phyloP scores from a whole-genome alignment of 2,113 vertebrate genomes.

The Guaruba guarouba region DNA sequence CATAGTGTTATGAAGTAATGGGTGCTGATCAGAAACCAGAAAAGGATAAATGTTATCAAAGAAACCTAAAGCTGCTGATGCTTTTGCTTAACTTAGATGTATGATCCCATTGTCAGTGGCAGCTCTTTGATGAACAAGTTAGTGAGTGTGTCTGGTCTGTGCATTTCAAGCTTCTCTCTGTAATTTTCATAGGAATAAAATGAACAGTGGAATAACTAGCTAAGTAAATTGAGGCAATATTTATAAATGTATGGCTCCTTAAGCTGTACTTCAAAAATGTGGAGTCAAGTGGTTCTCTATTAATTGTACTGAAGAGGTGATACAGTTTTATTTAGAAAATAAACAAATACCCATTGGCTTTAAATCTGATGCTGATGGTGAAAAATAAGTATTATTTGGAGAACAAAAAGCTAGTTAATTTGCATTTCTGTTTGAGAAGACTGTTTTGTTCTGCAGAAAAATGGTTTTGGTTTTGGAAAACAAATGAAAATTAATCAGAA shows the following conservation, averaged over 20 bases:
- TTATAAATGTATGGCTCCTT: not conserved
- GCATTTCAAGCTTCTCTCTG: not conserved
- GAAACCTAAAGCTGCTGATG: not conserved
- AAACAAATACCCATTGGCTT: not conserved
- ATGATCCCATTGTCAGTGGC: not conserved
- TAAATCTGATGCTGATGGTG: not conserved
- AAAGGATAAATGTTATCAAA: not conserved
- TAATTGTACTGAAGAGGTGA: not conserved
- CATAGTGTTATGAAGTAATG: not conserved
- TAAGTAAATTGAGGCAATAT: not conserved
- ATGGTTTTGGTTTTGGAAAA: not conserved
- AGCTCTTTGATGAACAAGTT: not conserved
- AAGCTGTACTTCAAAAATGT: not conserved
- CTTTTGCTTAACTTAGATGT: not conserved
- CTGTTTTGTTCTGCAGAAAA: not conserved
- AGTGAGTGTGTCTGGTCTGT: not conserved
- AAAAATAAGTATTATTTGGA: not conserved
- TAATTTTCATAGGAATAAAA: not conserved
- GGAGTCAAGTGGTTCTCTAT: not conserved
- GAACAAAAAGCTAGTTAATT: not conserved
- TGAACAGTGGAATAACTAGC: not conserved
- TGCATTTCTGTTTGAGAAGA: not conserved
- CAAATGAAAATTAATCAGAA: not conserved
- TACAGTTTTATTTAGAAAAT: constrained; percentile 5
- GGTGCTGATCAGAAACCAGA: not conserved